These are phyloP conservation scores for Macrotrachela quadricornifera DNA, from an alignment of 1,140 invertebrate species.

Conservation along the genomic window DNA sequence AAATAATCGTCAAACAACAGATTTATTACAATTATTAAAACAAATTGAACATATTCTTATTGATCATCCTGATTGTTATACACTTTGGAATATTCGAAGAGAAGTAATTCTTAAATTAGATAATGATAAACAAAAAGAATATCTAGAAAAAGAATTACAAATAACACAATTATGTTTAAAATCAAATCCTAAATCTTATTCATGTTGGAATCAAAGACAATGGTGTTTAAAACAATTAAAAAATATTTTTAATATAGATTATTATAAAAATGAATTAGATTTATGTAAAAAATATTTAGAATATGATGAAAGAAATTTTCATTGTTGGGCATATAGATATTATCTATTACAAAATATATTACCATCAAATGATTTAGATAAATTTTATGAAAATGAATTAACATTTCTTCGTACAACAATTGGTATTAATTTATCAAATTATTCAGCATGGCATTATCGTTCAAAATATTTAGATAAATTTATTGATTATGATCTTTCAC, in stretches of 20 bases:
- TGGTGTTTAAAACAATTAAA: conserved; percentile 56
- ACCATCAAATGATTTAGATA: conserved; percentile 28
- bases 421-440: conserved; percentile 80
- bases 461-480: conserved; percentile 55
- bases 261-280: conserved; percentile 47
- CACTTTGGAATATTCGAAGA: conserved; percentile 77
- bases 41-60: conserved; percentile 41
- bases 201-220: conserved; percentile 70
- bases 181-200: conserved; percentile 55
- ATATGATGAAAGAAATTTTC: conserved; percentile 86
- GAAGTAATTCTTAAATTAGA: background rate
- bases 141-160: conserved; percentile 47
- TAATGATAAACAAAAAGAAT: conserved; percentile 24
- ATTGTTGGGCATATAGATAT: conserved; percentile 74
- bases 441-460: conserved; percentile 92
- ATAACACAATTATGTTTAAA: conserved; percentile 48
- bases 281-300: conserved; percentile 66
- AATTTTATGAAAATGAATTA: conserved; percentile 35
- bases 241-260: conserved; percentile 37
- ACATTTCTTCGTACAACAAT: conserved; percentile 60
- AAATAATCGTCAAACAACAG: no score
- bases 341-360: conserved; percentile 46
- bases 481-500: conserved; percentile 22
- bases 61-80: conserved; percentile 66
- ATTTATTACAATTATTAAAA: background rate